phyloP scores from a whole-genome alignment of 1,140 invertebrate genomes.

The Drosophila saltans region DNA sequence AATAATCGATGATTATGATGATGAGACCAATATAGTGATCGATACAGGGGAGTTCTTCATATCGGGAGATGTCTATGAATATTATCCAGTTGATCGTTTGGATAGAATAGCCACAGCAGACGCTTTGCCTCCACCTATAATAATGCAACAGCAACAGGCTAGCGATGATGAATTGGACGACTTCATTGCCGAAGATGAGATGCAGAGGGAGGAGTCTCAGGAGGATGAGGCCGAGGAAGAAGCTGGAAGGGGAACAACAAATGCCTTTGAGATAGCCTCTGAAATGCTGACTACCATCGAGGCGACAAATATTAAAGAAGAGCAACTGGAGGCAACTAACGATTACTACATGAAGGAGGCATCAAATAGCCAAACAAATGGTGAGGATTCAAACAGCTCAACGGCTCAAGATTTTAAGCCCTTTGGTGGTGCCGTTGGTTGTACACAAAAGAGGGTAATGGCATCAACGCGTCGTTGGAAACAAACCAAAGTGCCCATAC shows the following conservation, averaged over 20 bases:
- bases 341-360: constrained; percentile 69
- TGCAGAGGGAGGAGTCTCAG: constrained; percentile 53
- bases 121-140: constrained; percentile 70
- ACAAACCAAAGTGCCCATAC: constrained; percentile 73
- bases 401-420: constrained; percentile 67
- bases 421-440: constrained; percentile 46
- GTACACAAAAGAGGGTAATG: constrained; percentile 29
- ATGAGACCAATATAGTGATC: constrained; percentile 71
- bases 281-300: constrained; percentile 71
- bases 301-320: constrained; percentile 67
- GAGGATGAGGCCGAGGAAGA: constrained; percentile 53
- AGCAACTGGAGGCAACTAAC: constrained; percentile 56
- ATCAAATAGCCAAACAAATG: constrained; percentile 6
- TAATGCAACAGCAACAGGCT: constrained; percentile 68
- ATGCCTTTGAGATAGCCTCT: constrained; percentile 67
- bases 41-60: constrained; percentile 72
- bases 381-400: constrained; percentile 67
- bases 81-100: constrained; percentile 66
- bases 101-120: constrained; percentile 68
- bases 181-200: constrained; percentile 44
- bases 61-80: constrained; percentile 71
- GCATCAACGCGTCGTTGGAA: constrained; percentile 64
- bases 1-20: constrained; percentile 72
- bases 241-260: constrained; percentile 40
- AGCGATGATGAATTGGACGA: constrained; percentile 47